These are phyloP conservation scores for Drosophila suzukii DNA, from an alignment of 1,140 invertebrate genomes.

Conservation along the genomic window DNA sequence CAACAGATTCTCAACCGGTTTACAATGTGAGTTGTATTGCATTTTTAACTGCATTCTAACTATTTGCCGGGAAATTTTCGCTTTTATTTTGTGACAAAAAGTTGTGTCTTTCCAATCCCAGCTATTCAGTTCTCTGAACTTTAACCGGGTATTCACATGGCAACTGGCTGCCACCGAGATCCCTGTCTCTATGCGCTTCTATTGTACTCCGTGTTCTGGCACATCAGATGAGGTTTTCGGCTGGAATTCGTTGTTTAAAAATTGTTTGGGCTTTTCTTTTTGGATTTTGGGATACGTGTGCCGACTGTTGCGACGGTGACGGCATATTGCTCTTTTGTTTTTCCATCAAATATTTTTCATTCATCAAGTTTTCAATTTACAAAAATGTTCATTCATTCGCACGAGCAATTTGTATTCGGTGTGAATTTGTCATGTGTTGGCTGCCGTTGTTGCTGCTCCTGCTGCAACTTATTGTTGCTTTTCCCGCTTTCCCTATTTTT, in stretches of 20 bases:
- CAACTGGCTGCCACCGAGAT: slow-evolving; percentile 29
- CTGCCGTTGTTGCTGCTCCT: slow-evolving; percentile 25
- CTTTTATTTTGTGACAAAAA: slow-evolving; percentile 48
- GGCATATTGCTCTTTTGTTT: slow-evolving; percentile 77
- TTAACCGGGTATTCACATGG: slow-evolving; percentile 42
- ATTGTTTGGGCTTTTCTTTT: slow-evolving; percentile 19
- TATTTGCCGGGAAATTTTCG: slow-evolving; percentile 19
- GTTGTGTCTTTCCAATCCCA: slow-evolving; percentile 29
- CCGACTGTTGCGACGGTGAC: slow-evolving; percentile 2
- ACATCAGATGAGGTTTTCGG: slow-evolving; percentile 8
- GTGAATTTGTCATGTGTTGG: slow-evolving; percentile 81
- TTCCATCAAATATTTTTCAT: slow-evolving; percentile 83
- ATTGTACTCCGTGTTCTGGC: slow-evolving; percentile 32
- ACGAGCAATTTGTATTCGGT: slow-evolving; percentile 82
- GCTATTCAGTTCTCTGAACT: slow-evolving; percentile 39
- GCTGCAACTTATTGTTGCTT: slow-evolving; percentile 48
- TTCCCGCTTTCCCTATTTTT: slow-evolving; percentile 23
- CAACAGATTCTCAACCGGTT: slow-evolving; percentile 38
- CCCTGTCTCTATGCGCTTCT: slow-evolving; percentile 1
- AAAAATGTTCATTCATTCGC: slow-evolving; percentile 83
- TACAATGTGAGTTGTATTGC: slow-evolving; percentile 22
- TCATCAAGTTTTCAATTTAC: slow-evolving; percentile 83
- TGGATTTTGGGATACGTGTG: neutral
- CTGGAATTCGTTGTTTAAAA: slow-evolving; percentile 40
- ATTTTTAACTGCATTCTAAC: slow-evolving; percentile 37